phyloP scores from a whole-genome alignment of 2,113 vertebrate genomes.

The Hippocampus abdominalis region DNA sequence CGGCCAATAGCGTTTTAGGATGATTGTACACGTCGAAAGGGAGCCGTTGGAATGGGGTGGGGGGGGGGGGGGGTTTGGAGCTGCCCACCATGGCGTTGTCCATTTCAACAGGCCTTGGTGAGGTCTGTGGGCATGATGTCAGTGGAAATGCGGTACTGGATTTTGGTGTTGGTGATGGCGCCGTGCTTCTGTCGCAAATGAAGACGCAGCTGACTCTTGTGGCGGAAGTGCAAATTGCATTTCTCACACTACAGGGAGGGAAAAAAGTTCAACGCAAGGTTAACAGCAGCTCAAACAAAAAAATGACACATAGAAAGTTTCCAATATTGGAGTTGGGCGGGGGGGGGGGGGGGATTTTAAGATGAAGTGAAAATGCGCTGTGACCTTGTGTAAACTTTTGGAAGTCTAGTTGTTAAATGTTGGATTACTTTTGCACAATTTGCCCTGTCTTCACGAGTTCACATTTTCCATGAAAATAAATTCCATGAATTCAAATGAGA shows the following conservation, averaged over 20 bases:
- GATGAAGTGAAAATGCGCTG: too few relatives aligned
- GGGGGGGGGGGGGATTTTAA: too few relatives aligned
- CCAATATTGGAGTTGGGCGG: too few relatives aligned
- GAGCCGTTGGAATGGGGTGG: slow-evolving; percentile 3
- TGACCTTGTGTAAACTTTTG: too few relatives aligned
- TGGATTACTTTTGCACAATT: too few relatives aligned
- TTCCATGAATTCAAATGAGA: too few relatives aligned
- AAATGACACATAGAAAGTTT: too few relatives aligned
- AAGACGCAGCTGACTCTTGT: slow-evolving; percentile 96
- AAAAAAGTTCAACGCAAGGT: neutral
- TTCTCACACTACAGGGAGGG: slow-evolving; percentile 86
- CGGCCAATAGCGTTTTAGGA: slow-evolving; percentile 73
- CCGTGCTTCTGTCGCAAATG: slow-evolving; percentile 98
- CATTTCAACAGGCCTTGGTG: slow-evolving; percentile 84
- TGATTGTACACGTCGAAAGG: slow-evolving; percentile 73
- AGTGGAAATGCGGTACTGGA: slow-evolving; percentile 89
- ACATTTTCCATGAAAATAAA: too few relatives aligned
- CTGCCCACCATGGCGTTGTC: slow-evolving; percentile 23
- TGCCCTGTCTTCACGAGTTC: too few relatives aligned
- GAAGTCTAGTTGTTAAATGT: too few relatives aligned
- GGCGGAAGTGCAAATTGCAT: slow-evolving; percentile 98
- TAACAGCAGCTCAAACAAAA: neutral
- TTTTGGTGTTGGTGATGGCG: slow-evolving; percentile 99
- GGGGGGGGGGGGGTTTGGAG: slow-evolving; percentile 57
- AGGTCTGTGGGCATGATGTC: slow-evolving; percentile 81